Evolutionary conservation across 1,140 invertebrate species (phyloP), one percentile per base, ranked within the genome.

Genomic region (Drosophila sucinea): DNA sequence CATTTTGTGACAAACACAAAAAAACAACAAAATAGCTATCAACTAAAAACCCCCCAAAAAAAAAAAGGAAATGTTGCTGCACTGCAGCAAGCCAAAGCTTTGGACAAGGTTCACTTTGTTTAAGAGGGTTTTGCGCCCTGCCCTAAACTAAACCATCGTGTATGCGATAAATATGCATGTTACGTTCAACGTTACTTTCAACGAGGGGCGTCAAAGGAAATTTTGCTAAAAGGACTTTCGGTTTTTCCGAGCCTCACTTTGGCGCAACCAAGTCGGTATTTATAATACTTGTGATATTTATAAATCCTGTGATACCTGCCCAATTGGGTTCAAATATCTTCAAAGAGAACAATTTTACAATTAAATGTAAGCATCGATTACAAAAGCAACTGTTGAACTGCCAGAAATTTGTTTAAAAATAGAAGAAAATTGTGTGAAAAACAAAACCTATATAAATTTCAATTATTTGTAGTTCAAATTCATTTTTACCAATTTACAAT

Each of bases 1-100:
- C 82, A 71, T 85, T 83, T 81, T 70, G 70, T 70, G 54, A 60
- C 54, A 38, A 44, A 63, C 67, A 70, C 58, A 51, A 58, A 73
- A 66, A 69, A 74, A 74, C 29, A 56, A 8, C 27, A 54, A 54
- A 25, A 25, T 29, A 4, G 35, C 35, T n/a, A 38, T 38, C 35
- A 38, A 38, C 10, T 38, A 38, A 38, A 38, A 38, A 38, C 35
- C 35, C 35, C 35, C 33, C 17, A 17, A 51, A 51, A 51, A 0
- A 51, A 51, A 72, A 72, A 51, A 51, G 44, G 23, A 51, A 51
- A 51, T 27, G 44, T 51, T 51, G 44, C 44, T 51, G 44, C 44
- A 51, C 23, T 51, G 44, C 44, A 27, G 44, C 17, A 17, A 51
- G 44, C 44, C 44, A 51, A 51, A 51, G 44, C 44, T 51, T 51